Conservation (phyloP, 2,888 invertebrate genomes). For the Apotomis turbidana region DNA sequence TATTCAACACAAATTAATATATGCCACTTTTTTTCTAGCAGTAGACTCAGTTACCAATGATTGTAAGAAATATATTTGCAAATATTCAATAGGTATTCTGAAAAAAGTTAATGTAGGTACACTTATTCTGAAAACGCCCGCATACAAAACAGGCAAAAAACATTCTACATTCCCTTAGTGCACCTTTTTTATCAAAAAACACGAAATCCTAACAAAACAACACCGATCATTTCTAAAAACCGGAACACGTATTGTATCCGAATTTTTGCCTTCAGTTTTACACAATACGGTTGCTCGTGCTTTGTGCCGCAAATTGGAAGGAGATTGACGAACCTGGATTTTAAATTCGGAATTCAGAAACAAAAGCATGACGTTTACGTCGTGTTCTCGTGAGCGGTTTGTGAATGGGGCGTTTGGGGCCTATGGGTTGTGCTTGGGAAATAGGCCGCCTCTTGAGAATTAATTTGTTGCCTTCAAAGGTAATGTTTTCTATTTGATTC, state of each 20-base stretch:
- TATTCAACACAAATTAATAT: too few relatives aligned
- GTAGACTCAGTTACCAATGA: too few relatives aligned
- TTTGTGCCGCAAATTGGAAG: constrained; percentile 25
- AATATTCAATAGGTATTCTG: too few relatives aligned
- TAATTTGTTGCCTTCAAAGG: background rate
- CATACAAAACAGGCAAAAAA: too few relatives aligned
- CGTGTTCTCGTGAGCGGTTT: background rate
- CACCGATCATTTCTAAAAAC: constrained; percentile 7
- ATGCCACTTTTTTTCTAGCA: too few relatives aligned
- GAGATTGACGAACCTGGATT: constrained; percentile 32
- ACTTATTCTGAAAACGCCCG: too few relatives aligned
- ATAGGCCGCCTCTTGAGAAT: background rate
- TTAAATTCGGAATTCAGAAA: constrained; percentile 25
- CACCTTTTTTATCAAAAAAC: constrained; percentile 1
- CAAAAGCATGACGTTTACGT: constrained; percentile 17
- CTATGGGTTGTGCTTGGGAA: background rate
- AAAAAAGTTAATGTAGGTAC: too few relatives aligned
- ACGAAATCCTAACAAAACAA: constrained; percentile 1
- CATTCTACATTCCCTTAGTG: background rate
- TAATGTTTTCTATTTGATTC: background rate
- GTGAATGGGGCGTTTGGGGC: background rate
- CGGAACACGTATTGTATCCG: background rate
- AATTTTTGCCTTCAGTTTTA: constrained; percentile 16
- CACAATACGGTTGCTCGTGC: constrained; percentile 11
- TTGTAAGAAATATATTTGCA: too few relatives aligned